Evolutionary conservation across 2,888 invertebrate species (phyloP).

Genomic region (Nemoura dubitans): DNA sequence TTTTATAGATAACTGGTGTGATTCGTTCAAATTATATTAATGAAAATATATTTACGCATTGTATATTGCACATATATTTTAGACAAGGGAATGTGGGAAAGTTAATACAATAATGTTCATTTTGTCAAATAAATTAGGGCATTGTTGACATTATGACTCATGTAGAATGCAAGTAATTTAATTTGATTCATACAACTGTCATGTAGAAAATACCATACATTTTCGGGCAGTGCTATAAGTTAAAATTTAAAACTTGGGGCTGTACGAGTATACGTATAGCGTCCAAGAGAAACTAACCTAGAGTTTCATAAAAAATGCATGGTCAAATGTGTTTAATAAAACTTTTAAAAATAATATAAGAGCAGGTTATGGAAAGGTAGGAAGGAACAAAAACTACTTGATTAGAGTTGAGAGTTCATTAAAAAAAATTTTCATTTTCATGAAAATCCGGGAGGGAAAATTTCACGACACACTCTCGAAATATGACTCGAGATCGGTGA

Average conservation of each 20-base stretch:
- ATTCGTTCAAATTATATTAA: neutral
- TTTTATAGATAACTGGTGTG: no score
- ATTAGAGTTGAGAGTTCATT: neutral
- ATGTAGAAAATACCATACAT: neutral
- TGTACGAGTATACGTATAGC: no score
- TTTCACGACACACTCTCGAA: neutral
- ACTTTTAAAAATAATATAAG: neutral
- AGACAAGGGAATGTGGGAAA: neutral
- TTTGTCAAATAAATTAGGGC: neutral
- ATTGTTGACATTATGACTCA: neutral
- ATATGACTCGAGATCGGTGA: neutral
- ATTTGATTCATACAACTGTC: neutral
- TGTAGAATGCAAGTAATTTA: neutral
- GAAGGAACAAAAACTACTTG: neutral
- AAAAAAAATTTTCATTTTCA: no score
- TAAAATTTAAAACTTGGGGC: no score
- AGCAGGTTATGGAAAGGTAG: neutral
- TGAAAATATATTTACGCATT: neutral
- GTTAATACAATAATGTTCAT: neutral
- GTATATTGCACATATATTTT: neutral
- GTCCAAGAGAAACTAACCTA: no score
- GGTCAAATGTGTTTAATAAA: neutral
- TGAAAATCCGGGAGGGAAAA: neutral
- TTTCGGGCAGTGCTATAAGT: no score
- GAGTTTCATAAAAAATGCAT: no score